These are phyloP conservation scores for Cariama cristata DNA, from an alignment of 2,113 vertebrate species.

Conservation along the genomic window DNA sequence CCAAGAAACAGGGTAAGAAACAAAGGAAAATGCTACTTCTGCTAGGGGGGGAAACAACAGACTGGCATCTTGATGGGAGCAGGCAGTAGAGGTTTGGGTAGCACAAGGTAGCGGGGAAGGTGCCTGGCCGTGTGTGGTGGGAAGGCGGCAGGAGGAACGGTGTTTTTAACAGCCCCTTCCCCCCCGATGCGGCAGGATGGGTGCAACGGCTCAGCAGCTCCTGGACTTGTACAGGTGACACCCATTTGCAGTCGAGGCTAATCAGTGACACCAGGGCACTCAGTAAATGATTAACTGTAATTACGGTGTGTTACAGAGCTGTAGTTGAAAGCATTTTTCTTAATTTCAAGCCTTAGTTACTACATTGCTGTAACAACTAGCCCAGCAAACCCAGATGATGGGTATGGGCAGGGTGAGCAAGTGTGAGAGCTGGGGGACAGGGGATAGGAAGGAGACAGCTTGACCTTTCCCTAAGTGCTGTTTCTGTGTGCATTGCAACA, in stretches of 20 bases:
- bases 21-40: neutral
- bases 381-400: neutral
- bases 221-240: neutral
- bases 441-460: neutral
- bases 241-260: neutral
- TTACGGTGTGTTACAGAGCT: neutral
- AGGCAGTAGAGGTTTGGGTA: too few relatives aligned
- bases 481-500: neutral
- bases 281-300: neutral
- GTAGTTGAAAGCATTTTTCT: neutral
- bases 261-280: neutral
- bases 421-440: fast-evolving
- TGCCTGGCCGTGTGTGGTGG: too few relatives aligned
- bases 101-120: neutral
- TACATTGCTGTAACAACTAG: neutral
- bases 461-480: fast-evolving
- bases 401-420: neutral
- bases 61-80: neutral
- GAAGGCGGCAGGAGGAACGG: neutral
- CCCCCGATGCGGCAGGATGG: fast-evolving
- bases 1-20: neutral
- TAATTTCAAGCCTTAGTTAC: neutral
- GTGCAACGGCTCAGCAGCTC: neutral
- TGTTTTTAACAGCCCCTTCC: neutral
- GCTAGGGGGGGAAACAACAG: fast-evolving